phyloP scores from a whole-genome alignment of 2,113 vertebrate species.

The Esox niger region DNA sequence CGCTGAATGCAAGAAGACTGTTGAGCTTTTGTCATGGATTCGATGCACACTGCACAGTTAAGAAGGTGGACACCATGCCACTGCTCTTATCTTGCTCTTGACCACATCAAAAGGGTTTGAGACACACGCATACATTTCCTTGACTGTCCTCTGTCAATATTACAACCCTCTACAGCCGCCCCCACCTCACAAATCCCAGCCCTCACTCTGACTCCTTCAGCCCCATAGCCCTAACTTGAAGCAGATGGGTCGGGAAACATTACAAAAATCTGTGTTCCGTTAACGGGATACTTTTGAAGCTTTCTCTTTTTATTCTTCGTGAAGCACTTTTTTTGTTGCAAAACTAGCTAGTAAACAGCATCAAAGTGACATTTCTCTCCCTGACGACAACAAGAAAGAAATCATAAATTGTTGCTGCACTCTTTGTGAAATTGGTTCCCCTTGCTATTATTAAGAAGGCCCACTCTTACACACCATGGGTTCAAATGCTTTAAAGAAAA shows the following conservation, averaged over 20 bases:
- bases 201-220: slow-evolving; percentile 61
- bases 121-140: slow-evolving; percentile 34
- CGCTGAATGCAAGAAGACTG: too few relatives aligned
- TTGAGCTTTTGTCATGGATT: too few relatives aligned
- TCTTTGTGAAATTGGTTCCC: not conserved
- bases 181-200: slow-evolving; percentile 35
- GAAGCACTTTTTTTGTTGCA: slow-evolving; percentile 62
- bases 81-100: too few relatives aligned
- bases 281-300: slow-evolving; percentile 78
- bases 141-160: slow-evolving; percentile 52
- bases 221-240: slow-evolving; percentile 76
- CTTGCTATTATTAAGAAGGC: slow-evolving; percentile 33
- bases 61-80: too few relatives aligned
- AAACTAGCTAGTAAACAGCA: slow-evolving; percentile 81
- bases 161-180: slow-evolving; percentile 37
- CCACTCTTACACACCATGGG: slow-evolving; percentile 1
- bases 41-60: too few relatives aligned
- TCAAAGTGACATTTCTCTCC: slow-evolving; percentile 73
- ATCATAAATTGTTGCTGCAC: slow-evolving; percentile 23
- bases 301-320: slow-evolving; percentile 66
- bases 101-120: slow-evolving; percentile 16
- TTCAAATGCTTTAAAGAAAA: slow-evolving; percentile 5
- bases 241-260: slow-evolving; percentile 83
- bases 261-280: slow-evolving; percentile 91
- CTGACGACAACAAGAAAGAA: slow-evolving; percentile 32